Conservation (phyloP, 1,140 invertebrate species). For the Cecropterus lyciades region DNA sequence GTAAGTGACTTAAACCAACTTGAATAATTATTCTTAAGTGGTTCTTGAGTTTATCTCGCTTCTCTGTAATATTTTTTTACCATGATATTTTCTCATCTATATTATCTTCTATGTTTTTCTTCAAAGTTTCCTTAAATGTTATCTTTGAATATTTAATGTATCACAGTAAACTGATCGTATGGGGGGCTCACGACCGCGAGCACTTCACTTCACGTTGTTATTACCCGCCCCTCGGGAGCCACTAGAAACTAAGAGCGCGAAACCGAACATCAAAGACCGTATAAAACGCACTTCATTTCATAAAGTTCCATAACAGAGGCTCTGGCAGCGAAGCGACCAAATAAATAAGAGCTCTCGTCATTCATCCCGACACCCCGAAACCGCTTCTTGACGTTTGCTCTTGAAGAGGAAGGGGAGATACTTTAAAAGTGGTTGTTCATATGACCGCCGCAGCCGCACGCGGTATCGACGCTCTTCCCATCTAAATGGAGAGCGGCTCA, state of each 20-base stretch:
- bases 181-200: slow-evolving; percentile 39
- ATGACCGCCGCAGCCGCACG: slow-evolving; percentile 54
- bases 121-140: not conserved
- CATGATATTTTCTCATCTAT: slow-evolving; percentile 6
- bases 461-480: slow-evolving; percentile 65
- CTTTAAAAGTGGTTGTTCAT: slow-evolving; percentile 47
- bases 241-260: slow-evolving; percentile 62
- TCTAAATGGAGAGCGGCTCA: slow-evolving; percentile 64
- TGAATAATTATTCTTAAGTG: not conserved
- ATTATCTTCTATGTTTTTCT: not conserved
- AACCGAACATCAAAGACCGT: slow-evolving; percentile 72
- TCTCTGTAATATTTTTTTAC: not conserved
- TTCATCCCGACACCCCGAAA: slow-evolving; percentile 39
- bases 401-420: slow-evolving; percentile 44
- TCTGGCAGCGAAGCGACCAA: slow-evolving; percentile 53
- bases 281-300: slow-evolving; percentile 74
- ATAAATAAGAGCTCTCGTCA: slow-evolving; percentile 48
- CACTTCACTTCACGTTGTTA: slow-evolving; percentile 60
- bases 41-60: not conserved
- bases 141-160: not conserved
- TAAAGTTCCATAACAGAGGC: slow-evolving; percentile 67
- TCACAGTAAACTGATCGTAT: slow-evolving; percentile 3
- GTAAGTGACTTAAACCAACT: not conserved
- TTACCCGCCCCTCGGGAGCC: slow-evolving; percentile 55
- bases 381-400: slow-evolving; percentile 32